These are phyloP conservation scores for Lichenostomus cassidix DNA, from an alignment of 2,113 vertebrate species.

Conservation along the genomic window DNA sequence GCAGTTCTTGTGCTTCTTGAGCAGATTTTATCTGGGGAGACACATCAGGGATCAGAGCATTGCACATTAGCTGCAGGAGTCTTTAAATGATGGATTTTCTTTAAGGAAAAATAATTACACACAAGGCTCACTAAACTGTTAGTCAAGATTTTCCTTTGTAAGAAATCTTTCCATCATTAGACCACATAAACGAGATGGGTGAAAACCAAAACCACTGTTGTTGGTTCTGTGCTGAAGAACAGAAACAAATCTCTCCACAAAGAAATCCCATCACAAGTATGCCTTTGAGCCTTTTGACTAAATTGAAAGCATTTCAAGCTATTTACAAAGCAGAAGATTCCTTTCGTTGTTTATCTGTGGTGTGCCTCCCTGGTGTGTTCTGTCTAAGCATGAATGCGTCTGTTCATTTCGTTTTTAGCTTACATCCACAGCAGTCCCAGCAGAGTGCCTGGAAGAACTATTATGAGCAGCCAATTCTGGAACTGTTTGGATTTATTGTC, in stretches of 20 bases:
- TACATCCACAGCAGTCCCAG: background rate
- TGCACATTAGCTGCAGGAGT: background rate
- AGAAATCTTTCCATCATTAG: background rate
- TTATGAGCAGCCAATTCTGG: background rate
- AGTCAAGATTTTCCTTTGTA: background rate
- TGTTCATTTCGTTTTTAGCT: background rate
- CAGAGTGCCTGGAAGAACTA: background rate
- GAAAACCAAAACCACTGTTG: background rate
- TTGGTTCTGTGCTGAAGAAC: background rate
- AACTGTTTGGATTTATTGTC: conserved; percentile 15
- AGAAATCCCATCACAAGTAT: background rate
- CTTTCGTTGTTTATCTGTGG: conserved; percentile 13
- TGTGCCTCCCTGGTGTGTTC: background rate
- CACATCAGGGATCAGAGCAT: background rate
- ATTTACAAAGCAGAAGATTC: conserved; percentile 43
- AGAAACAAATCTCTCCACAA: background rate
- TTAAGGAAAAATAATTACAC: background rate
- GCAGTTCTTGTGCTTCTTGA: background rate
- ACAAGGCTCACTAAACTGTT: background rate
- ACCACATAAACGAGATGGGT: background rate
- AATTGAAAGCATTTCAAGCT: conserved; percentile 10
- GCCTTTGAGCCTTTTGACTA: background rate
- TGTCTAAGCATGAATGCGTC: background rate
- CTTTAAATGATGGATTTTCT: background rate
- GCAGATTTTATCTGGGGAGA: background rate